A percentile compares a stretch with the other conserved stretches of the same genome.
Evolutionary conservation across 1,140 invertebrate species (phyloP).

Genomic region (Drosophila pseudoobscura): DNA sequence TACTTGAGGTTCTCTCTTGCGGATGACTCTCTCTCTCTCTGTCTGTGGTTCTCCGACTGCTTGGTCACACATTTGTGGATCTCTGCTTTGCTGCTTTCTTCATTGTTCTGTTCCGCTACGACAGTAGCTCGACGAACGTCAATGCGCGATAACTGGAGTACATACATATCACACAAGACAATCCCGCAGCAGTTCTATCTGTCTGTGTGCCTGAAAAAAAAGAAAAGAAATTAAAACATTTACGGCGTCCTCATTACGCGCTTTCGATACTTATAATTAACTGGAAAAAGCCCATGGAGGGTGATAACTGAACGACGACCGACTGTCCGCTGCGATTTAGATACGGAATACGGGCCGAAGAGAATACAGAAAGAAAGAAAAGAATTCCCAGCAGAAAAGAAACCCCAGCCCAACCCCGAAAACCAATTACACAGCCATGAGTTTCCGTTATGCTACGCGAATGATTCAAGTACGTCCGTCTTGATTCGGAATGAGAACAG

Average conservation of each 20-base stretch:
- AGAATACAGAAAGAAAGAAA: not conserved
- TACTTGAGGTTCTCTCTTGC: conserved; percentile 37
- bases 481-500: conserved; percentile 20
- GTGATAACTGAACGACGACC: conserved; percentile 40
- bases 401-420: too few species aligned
- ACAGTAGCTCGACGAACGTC: conserved; percentile 60
- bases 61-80: conserved; percentile 61
- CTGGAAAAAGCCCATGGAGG: conserved; percentile 38
- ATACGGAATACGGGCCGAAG: conserved; percentile 20
- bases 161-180: conserved; percentile 5
- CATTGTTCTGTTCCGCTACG: conserved; percentile 48
- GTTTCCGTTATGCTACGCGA: conserved; percentile 64
- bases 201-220: conserved; percentile 14
- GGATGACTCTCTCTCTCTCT: conserved; percentile 2
- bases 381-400: conserved; percentile 13
- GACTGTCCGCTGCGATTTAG: conserved; percentile 50
- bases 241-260: conserved; percentile 43
- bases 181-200: conserved; percentile 4
- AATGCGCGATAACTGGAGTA: conserved; percentile 72
- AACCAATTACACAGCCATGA: conserved; percentile 62
- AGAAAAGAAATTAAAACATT: conserved; percentile 51
- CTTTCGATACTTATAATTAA: conserved; percentile 57
- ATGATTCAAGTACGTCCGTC: conserved; percentile 51
- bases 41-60: conserved; percentile 13
- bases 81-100: conserved; percentile 67